Base-by-base conservation (phyloP, 2,113 vertebrate species). In the Emydocephalus ijimae region DNA sequence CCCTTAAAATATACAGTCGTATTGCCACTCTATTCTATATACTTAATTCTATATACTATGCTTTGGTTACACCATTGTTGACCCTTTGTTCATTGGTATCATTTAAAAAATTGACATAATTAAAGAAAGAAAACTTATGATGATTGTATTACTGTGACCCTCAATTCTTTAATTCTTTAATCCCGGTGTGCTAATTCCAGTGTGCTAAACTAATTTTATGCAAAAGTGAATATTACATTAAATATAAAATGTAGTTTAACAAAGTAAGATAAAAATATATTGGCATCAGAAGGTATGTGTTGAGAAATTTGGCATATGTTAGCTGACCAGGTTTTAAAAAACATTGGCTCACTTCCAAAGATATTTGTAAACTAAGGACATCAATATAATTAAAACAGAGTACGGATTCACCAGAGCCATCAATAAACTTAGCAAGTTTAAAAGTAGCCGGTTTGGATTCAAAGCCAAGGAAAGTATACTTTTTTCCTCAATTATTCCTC, bases 351-450 rank as follows among this genome's bases (percentile, higher is more conserved):
- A 55, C 12, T 90, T 85, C 34, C 69, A 85, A 50, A 24, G 50
- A 21, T 85, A 39, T 85, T 56, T 43, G 74, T 56, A 45, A 56
- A 24, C 52, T 56, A 34, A 85, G 34, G 18, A 85, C 34, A 85
- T 91, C n/a, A 91, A 91, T 11, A 74, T 55, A 85, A 91, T 85
- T 55, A 91, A 85, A 91, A 56, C 52, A 85, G 50, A 81, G 20
- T 39, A 34, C 20, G 81, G 12, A 90, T 90, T 90, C 20, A 54
- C 64, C 48, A 55, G 50, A 55, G 50, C 50, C 48, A 29, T 85
- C 52, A 91, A 26, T 54, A 85, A 56, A 57, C 34, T 26, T 39
- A 21, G 74, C 18, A 26, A 85, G 29, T 26, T n/a, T 45, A 26
- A 85, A 57, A 57, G n/a, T 85, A 55, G 74, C 2, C 8, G 3